Base-by-base conservation (phyloP, 2,888 invertebrate species). In the Athalia circularis region DNA sequence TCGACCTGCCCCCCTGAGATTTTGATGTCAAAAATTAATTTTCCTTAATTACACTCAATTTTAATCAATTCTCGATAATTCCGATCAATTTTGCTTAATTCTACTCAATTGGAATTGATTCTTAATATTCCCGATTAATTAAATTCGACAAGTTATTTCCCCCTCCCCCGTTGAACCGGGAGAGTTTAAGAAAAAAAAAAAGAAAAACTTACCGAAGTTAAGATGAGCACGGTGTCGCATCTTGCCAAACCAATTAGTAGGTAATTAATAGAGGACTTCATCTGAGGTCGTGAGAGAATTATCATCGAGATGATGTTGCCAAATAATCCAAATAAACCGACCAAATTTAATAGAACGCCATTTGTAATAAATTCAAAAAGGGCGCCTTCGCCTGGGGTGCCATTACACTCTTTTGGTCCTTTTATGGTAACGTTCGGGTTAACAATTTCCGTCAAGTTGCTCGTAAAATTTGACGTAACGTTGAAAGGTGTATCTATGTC, bases 241-340 rank as follows among this genome's bases (percentile, higher is more conserved):
- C 97, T 94, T 45, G 99, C 98, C 84, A 99, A 93, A 5, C 98
- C 98, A 82, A 97, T 96, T 80, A 99, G 93, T 87, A 98, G 94
- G 90, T 97, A 97, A 91, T 98, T 98, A 88, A 98, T 97, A 88
- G 98, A 98, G 79, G 97, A 97, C 86, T 96, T 94, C 98, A 99
- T 98, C 91, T 98, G 96, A 45, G 98, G 97, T 77, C 97, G 94
- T 79, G 97, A 96, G 75, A 98, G 92, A 84, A 98, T 97, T 80
- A 98, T 94, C 93, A 97, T 96, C 61, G 98, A 95, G 78, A 98
- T 95, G 79, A 96, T 93, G 91, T 98, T 98, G 82, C 98, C 98
- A 65, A 97, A 92, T 81, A 98, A 94, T 5, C 98, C 98, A 86
- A 95, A 94, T 47, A 95, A 90, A 79, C 96, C 96, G 85, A 98